Evolutionary conservation across 2,113 vertebrate genomes (phyloP).

Genomic region (Bufo bufo): DNA sequence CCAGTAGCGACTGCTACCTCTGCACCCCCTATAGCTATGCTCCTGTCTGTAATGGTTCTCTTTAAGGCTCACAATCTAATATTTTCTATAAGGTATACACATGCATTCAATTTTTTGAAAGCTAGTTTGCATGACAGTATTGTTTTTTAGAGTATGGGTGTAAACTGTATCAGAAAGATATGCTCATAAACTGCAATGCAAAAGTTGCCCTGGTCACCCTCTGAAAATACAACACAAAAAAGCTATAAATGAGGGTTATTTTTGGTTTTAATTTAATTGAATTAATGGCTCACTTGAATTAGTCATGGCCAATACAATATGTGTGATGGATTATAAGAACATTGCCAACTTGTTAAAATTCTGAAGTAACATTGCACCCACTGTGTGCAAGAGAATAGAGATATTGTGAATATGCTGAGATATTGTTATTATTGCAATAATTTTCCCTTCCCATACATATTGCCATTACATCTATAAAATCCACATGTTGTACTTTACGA

Average conservation of each 20-base stretch:
- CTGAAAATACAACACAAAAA: no score
- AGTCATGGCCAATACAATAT: background rate
- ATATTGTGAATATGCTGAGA: background rate
- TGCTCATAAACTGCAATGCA: background rate
- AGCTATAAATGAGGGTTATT: background rate
- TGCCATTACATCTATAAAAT: slow-evolving; percentile 22
- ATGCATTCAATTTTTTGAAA: background rate
- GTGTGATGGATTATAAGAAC: background rate
- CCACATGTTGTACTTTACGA: background rate
- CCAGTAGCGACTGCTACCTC: no score
- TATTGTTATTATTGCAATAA: slow-evolving; percentile 6
- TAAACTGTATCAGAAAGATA: background rate
- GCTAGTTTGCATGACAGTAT: background rate
- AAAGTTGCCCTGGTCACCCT: background rate
- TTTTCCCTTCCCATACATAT: background rate
- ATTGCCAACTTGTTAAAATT: slow-evolving; percentile 9
- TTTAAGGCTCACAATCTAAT: background rate
- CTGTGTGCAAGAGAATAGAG: background rate
- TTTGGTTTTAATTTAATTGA: background rate
- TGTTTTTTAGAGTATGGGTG: no score
- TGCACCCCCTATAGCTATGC: no score
- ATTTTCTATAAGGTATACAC: background rate
- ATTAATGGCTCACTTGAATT: background rate
- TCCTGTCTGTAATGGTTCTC: no score
- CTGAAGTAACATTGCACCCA: background rate